Base-by-base conservation (phyloP, 37 sponge, comb jelly and placozoan genomes). In the Mnemiopsis leidyi region DNA sequence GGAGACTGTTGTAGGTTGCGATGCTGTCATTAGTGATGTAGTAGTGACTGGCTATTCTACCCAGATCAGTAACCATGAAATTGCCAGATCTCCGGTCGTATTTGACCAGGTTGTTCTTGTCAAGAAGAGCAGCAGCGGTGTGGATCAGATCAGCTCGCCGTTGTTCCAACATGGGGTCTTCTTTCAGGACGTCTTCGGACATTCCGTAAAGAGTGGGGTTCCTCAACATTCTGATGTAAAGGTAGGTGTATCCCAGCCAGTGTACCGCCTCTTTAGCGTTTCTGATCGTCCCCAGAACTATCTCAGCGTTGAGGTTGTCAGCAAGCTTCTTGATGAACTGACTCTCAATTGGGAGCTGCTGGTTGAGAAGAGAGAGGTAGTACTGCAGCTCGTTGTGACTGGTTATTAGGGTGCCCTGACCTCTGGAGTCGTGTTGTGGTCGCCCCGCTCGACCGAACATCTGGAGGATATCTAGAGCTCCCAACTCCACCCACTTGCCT, bases 401-500 rank as follows among this genome's bases (percentile, higher is more conserved):
- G 30, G 99, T 99, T 76, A 99, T 93, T 38, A 99, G 94, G 32
- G 97, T 93, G 0, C 99, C 99, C 88, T 99, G 96, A 16, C 99
- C 99, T 32, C 83, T 92, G 90, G 96, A 96, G 94, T 99, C 97
- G 83, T 96, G 96, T 94, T 99, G 99, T 0, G 99, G 99, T 35
- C 99, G 93, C 23, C 99, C 99, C 35, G 96, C 96, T 34, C 99
- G 93, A n/a, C 99, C 99, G 34, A 99, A 76, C 97, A 99, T 99
- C 76, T 98, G 99, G 38, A 99, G 92, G 38, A 97, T 95, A 94
- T 99, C 97, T 77, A 99, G 95, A 69, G 96, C 96, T 0, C 99
- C 97, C 21, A 99, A 92, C 93, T 99, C 99, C 92, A 97, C 95
- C 97, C 97, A 99, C 16, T 93, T 92, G 0, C 99, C 99, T 93